Evolutionary conservation across 2,113 vertebrate genomes (phyloP), one percentile per base, ranked within the genome.

Genomic region (Cyphomyrus discorhynchus): DNA sequence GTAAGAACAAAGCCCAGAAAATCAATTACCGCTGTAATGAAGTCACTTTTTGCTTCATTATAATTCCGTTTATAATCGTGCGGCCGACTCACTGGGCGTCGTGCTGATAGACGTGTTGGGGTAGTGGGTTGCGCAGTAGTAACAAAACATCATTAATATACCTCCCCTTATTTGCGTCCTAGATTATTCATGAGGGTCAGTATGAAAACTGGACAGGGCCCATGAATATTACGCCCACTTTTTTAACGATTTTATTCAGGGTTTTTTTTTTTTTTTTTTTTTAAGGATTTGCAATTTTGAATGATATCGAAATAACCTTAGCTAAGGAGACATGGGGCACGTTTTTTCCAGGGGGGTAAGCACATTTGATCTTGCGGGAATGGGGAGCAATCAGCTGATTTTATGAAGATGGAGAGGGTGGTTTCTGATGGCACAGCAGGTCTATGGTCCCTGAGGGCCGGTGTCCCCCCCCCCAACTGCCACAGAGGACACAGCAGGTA

Each of bases 321-420:
- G 5, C 19, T 87, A 53, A n/a, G 85, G 50, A 47, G 85, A 53
- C 24, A n/a, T 5, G 10, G 46, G 8, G 82, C 82, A 47, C 46
- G 10, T 85, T 24, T 85, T 58, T n/a, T n/a, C 9, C 7, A 42
- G 42, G 83, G 50, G 17, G 85, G 85, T 87, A 50, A 52, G 85
- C 85, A 87, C 31, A 91, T 93, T 93, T 91, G 94, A 93, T 93
- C 92, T 92, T 93, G 93, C 27, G 35, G 52, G 53, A 45, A 27
- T 42, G 8, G 62, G 87, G 52, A 80, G 35, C 6, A 15, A 58
- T 77, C 27, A 19, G 88, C 70, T 46, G 62, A 88, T 90, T 66
- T 91, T 89, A 93, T 92, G 84, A 91, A 91, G 91, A n/a, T 21
- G 47, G 89, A 89, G 45, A n/a, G 88, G 88, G 46, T 15, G 46